Conservation (phyloP, 2,113 vertebrate genomes). For the Tinamus guttatus region DNA sequence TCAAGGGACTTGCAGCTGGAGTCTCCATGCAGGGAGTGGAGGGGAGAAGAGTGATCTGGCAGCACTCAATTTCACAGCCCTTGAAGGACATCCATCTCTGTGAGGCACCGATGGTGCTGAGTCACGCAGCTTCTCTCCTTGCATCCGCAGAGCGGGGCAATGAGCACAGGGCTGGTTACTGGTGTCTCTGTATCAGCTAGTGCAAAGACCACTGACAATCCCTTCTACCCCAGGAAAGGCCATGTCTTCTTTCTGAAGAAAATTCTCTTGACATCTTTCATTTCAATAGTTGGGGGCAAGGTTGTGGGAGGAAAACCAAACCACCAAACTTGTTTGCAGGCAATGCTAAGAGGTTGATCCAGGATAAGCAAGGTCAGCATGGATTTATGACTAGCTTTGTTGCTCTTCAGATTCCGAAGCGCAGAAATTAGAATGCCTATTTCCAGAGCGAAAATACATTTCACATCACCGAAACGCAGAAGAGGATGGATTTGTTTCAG, state of each 20-base stretch:
- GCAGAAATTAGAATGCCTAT: neutral
- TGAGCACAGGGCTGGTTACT: constrained; percentile 20
- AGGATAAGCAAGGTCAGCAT: neutral
- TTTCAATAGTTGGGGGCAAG: neutral
- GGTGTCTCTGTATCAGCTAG: constrained; percentile 19
- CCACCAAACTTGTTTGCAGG: neutral
- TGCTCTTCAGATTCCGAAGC: neutral
- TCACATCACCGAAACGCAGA: neutral
- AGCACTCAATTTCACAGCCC: neutral
- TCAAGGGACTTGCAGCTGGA: neutral
- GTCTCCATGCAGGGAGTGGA: neutral
- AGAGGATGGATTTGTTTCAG: neutral
- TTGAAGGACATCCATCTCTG: neutral
- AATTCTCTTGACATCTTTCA: neutral
- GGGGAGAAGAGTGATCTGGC: neutral
- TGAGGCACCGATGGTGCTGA: neutral
- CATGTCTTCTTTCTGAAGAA: neutral
- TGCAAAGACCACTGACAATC: constrained; percentile 15
- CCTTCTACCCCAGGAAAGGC: constrained; percentile 37
- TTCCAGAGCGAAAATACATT: neutral
- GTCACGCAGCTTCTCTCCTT: neutral
- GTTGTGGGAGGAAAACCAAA: neutral
- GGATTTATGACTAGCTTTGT: neutral
- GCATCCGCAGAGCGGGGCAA: neutral
- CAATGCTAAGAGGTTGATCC: neutral